Evolutionary conservation across 2,888 invertebrate genomes (phyloP).

Genomic region (Chaitophorus viminalis): DNA sequence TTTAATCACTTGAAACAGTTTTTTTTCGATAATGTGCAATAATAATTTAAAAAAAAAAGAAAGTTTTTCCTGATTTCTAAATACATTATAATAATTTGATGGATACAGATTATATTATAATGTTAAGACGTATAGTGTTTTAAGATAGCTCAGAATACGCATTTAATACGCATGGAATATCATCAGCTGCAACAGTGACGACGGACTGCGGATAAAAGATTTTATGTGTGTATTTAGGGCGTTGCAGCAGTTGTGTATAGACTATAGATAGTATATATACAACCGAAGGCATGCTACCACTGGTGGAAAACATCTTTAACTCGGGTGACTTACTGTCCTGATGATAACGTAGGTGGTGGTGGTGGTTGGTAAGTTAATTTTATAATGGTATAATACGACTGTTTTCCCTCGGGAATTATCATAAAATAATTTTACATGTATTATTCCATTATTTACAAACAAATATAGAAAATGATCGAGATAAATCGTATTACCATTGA

Average conservation of each 20-base stretch:
- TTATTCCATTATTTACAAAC: neutral
- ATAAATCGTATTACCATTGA: too few species aligned
- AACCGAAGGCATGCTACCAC: neutral
- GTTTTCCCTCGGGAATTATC: neutral
- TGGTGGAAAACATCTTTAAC: neutral
- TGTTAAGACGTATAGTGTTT: too few species aligned
- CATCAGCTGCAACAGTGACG: too few species aligned
- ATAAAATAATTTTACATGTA: neutral
- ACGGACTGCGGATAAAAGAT: too few species aligned
- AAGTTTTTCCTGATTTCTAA: too few species aligned
- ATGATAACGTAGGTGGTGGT: neutral
- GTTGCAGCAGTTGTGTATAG: too few species aligned
- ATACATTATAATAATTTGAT: too few species aligned
- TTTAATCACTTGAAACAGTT: conserved; percentile 38
- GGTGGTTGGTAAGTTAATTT: neutral
- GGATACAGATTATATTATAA: too few species aligned
- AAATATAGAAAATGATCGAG: neutral
- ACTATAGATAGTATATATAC: too few species aligned
- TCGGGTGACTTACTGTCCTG: neutral
- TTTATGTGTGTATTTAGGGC: too few species aligned
- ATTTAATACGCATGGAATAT: too few species aligned
- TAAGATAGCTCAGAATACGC: too few species aligned
- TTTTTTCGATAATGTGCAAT: neutral
- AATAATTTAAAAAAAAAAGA: neutral
- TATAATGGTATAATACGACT: neutral